Evolutionary conservation across 2,888 invertebrate genomes (phyloP).

Genomic region (Adela reaumurella): DNA sequence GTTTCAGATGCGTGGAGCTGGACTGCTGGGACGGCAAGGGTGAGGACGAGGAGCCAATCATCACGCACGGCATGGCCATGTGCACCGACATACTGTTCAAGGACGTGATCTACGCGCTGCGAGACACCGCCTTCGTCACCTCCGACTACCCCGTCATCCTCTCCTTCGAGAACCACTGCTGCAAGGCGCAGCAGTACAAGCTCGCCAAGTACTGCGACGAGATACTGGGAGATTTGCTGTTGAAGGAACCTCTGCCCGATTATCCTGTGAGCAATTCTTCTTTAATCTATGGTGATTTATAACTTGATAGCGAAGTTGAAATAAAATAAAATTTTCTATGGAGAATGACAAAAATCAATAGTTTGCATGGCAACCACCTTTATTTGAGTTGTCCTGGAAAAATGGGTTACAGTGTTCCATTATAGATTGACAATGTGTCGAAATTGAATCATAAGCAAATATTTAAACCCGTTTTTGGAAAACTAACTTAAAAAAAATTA

Average conservation of each 20-base stretch:
- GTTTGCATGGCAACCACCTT: too few species aligned
- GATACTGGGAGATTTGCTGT: constrained; percentile 85
- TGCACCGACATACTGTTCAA: constrained; percentile 98
- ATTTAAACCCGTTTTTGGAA: too few species aligned
- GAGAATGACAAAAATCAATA: too few species aligned
- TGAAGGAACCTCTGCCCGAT: constrained; percentile 84
- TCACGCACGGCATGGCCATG: constrained; percentile 99
- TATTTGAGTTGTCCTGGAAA: too few species aligned
- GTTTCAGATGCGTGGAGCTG: constrained; percentile 85
- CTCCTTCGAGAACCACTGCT: constrained; percentile 99
- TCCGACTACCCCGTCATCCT: constrained; percentile 96
- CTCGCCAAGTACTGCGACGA: constrained; percentile 99
- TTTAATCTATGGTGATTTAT: too few species aligned
- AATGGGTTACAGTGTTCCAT: too few species aligned
- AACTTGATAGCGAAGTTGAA: too few species aligned
- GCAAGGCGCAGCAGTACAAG: constrained; percentile 95
- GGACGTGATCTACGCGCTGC: constrained; percentile 94
- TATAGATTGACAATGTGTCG: too few species aligned
- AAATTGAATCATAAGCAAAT: too few species aligned
- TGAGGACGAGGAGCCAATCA: constrained; percentile 98
- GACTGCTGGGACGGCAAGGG: constrained; percentile 99
- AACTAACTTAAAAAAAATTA: too few species aligned
- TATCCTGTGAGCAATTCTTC: too few species aligned
- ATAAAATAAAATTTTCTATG: too few species aligned
- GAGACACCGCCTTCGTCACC: constrained; percentile 98